Base-by-base conservation (phyloP, 1,140 invertebrate species). In the Psix sp. region DNA sequence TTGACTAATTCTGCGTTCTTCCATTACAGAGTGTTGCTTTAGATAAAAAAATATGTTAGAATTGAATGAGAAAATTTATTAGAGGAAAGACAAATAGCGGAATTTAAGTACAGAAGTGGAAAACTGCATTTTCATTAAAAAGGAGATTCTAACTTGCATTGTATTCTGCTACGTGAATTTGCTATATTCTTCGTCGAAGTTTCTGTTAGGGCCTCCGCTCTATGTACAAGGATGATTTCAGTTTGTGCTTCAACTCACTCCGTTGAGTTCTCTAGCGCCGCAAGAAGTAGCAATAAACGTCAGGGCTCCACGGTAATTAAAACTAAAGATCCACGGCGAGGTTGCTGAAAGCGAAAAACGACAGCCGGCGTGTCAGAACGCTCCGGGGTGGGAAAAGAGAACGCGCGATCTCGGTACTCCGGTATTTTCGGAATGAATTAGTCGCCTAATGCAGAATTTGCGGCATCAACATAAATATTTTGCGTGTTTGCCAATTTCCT, bases 251-350 rank as follows among this genome's bases (percentile, higher is more conserved):
- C 52, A 54, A 79, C 77, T 78, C 76, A 77, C 75, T 57, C 76
- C 72, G 70, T 73, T 67, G 52, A 56, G 65, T 60, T 70, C 60
- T 65, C 77, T 33, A 72, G 63, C 49, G 77, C 82, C 78, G 59
- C 82, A 85, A 85, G 82, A 84, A 83, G 79, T 77, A 78, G 82
- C 82, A 86, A 86, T 85, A 86, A 86, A 84, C 84, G 83, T 86
- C 83, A 85, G 80, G 80, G 54, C 76, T 80, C 66, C 56, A 56
- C 68, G 78, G 81, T 84, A 86, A 86, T 86, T 85, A 86, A 86
- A 86, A 85, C 83, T 85, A 84, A 86, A 86, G 82, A 86, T 85
- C 79, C 79, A 51, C 57, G 65, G 60, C 57, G 68, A 59, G 60
- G 65, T 46, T 71, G 57, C 42, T 68, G 77, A 78, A 74, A 79